These are phyloP conservation scores for Laticauda laticaudata DNA, from an alignment of 2,113 vertebrate genomes.

Conservation along the genomic window DNA sequence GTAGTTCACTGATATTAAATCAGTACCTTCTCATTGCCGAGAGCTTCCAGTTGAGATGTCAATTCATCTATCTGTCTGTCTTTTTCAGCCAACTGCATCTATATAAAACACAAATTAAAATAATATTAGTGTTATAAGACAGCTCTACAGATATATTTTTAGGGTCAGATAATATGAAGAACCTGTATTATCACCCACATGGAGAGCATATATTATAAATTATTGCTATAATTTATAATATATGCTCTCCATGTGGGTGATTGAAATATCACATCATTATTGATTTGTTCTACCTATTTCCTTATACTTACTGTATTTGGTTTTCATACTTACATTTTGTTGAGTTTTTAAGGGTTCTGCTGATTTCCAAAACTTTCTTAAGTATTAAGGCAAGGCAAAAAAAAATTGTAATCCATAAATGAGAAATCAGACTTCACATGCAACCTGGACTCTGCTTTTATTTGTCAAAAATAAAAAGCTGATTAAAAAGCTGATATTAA, in stretches of 20 bases:
- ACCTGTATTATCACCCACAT: neutral
- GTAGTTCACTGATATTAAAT: constrained; percentile 1
- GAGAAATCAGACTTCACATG: neutral
- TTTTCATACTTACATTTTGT: neutral
- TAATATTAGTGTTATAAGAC: constrained; percentile 10
- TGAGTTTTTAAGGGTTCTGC: neutral
- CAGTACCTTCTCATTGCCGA: constrained; percentile 82
- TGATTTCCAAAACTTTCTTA: neutral
- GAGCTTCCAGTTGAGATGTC: constrained; percentile 76
- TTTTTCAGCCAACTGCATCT: constrained; percentile 91
- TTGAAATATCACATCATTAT: neutral
- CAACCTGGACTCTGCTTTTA: neutral
- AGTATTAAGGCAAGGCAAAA: neutral
- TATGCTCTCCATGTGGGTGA: neutral
- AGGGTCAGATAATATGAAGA: neutral
- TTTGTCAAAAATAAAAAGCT: neutral
- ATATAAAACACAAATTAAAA: constrained; percentile 38
- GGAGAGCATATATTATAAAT: too few relatives aligned
- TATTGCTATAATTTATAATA: neutral
- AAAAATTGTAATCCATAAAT: neutral
- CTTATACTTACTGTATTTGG: neutral
- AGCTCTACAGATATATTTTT: neutral
- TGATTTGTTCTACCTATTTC: neutral
- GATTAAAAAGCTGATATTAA: neutral
- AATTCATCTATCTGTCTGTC: constrained; percentile 86